Conservation (phyloP, 2,113 vertebrate genomes). For the Ginglymostoma cirratum region DNA sequence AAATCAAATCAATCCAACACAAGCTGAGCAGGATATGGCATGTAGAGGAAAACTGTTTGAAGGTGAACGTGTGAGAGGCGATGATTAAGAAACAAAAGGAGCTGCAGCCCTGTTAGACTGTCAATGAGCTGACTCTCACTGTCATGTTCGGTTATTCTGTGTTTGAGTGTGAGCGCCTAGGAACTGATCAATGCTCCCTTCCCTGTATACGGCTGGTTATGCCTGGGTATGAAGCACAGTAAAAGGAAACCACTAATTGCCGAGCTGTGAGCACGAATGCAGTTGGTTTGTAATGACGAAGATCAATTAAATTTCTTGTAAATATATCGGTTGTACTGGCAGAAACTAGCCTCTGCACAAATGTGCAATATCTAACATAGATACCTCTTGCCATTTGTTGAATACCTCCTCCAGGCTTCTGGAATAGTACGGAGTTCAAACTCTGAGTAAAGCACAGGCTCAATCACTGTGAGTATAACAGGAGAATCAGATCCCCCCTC, state of each 20-base stretch:
- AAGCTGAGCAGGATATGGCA: not conserved
- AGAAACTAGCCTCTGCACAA: too few relatives aligned
- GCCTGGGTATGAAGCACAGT: too few relatives aligned
- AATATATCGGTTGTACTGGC: too few relatives aligned
- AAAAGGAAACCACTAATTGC: too few relatives aligned
- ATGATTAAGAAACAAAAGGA: not conserved
- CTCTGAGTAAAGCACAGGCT: not conserved
- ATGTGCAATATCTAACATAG: too few relatives aligned
- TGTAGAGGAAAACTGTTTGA: not conserved
- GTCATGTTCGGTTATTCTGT: too few relatives aligned
- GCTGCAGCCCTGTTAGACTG: not conserved
- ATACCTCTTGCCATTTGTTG: not conserved
- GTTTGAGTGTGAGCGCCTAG: too few relatives aligned
- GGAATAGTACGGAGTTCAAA: not conserved
- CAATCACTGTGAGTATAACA: not conserved
- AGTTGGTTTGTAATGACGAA: too few relatives aligned
- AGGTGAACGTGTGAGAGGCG: not conserved
- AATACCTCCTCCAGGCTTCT: not conserved
- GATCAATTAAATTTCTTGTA: too few relatives aligned
- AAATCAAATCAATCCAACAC: not conserved
- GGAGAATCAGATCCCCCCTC: not conserved
- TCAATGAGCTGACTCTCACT: not conserved
- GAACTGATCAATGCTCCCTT: too few relatives aligned
- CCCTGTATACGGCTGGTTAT: too few relatives aligned
- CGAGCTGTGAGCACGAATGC: too few relatives aligned